Conservation (phyloP, 2,888 invertebrate genomes). For the Lymantria monacha region DNA sequence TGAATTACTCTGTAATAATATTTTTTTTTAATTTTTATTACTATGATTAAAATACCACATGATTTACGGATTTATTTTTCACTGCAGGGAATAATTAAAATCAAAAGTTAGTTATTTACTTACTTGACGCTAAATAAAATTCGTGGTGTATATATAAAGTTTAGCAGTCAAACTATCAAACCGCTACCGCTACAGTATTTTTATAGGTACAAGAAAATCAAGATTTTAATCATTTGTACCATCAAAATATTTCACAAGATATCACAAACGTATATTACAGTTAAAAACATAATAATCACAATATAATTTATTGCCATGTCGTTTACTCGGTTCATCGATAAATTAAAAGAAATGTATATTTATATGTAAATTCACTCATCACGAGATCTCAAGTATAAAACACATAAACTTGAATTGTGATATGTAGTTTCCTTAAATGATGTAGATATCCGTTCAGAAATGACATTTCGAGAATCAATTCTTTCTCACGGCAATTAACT, state of each 20-base stretch:
- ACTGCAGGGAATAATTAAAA: too few species aligned
- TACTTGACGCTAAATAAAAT: too few species aligned
- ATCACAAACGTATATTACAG: too few species aligned
- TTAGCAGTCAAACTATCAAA: too few species aligned
- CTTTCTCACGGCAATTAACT: neutral
- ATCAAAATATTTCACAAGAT: slow-evolving; percentile 2
- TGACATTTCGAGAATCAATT: neutral
- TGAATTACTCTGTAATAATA: too few species aligned
- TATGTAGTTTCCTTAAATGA: neutral
- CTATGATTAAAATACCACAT: too few species aligned
- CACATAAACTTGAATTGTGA: neutral
- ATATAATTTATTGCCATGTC: slow-evolving; percentile 28
- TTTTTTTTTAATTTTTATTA: too few species aligned
- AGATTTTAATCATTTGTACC: slow-evolving; percentile 27
- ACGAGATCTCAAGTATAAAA: neutral
- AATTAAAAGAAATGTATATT: neutral
- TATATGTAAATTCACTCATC: neutral
- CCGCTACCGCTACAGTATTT: slow-evolving; percentile 5
- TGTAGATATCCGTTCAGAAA: neutral
- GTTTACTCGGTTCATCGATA: slow-evolving; percentile 13
- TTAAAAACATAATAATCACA: slow-evolving; percentile 27
- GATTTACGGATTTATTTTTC: too few species aligned
- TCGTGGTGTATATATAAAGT: too few species aligned
- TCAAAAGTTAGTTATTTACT: too few species aligned
- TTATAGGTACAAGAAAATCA: slow-evolving; percentile 10